Conservation (phyloP, 2,888 invertebrate genomes). For the Erebia palarica region DNA sequence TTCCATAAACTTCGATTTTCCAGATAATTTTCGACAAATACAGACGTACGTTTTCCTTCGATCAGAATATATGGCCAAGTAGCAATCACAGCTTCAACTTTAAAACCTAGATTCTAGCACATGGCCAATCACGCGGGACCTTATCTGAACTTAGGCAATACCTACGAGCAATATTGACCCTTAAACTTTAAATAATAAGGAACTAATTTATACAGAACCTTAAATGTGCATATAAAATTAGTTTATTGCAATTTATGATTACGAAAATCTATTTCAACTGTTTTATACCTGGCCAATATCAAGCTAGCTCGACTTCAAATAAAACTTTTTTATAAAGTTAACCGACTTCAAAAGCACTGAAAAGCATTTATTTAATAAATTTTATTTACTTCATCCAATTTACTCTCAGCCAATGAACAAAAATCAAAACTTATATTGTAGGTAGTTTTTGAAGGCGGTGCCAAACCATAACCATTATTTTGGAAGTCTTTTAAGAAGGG, state of each 20-base stretch:
- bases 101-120: conserved; percentile 31
- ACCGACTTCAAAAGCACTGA: too few relatives aligned
- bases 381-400: too few relatives aligned
- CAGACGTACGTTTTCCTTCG: neutral
- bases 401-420: too few relatives aligned
- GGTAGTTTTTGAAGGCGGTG: too few relatives aligned
- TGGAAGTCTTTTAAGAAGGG: too few relatives aligned
- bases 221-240: neutral
- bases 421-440: too few relatives aligned
- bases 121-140: conserved; percentile 29
- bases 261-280: conserved; percentile 1
- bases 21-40: neutral
- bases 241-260: conserved; percentile 20
- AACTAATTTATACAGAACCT: neutral
- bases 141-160: conserved; percentile 6
- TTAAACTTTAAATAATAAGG: neutral
- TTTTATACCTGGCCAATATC: too few relatives aligned
- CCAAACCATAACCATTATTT: too few relatives aligned
- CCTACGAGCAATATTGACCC: conserved; percentile 5
- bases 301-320: too few relatives aligned
- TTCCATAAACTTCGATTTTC: neutral
- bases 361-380: too few relatives aligned
- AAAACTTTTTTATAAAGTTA: too few relatives aligned
- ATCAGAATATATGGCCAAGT: neutral
- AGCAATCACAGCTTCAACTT: conserved; percentile 34